Conservation (phyloP, 2,888 invertebrate genomes). For the Chymomyza fuscimana region DNA sequence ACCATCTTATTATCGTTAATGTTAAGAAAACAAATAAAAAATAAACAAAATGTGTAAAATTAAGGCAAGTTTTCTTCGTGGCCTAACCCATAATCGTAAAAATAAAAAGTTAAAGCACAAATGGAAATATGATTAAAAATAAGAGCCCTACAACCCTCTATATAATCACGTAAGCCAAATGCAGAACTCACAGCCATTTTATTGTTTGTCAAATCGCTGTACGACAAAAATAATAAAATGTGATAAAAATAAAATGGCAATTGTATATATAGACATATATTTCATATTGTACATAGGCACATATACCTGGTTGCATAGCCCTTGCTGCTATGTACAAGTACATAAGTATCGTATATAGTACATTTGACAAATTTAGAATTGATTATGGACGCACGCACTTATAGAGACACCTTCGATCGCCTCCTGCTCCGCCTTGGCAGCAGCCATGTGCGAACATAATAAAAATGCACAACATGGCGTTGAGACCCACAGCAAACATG, state of each 20-base stretch:
- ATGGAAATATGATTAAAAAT: constrained; percentile 59
- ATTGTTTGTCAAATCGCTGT: background rate
- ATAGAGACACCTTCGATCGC: constrained; percentile 5
- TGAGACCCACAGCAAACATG: constrained; percentile 11
- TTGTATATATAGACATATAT: background rate
- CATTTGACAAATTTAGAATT: constrained; percentile 66
- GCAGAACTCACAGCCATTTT: constrained; percentile 5
- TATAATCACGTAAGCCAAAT: constrained; percentile 26
- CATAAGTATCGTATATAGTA: constrained; percentile 30
- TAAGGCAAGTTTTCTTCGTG: background rate
- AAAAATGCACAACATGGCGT: constrained; percentile 65
- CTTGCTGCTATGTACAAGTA: background rate
- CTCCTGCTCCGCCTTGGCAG: constrained; percentile 15
- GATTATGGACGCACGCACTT: constrained; percentile 39
- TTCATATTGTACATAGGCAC: too few relatives aligned
- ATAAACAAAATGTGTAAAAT: background rate
- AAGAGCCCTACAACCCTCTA: constrained; percentile 15
- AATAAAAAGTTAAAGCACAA: constrained; percentile 32
- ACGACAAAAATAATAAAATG: background rate
- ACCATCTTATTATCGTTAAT: background rate
- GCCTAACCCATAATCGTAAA: background rate
- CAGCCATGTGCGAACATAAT: constrained; percentile 46
- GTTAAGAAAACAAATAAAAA: too few relatives aligned
- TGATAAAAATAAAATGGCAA: constrained; percentile 20
- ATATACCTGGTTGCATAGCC: constrained; percentile 16